Percentiles rank a stretch among this genome's conserved stretches.
Conservation (phyloP, 1,140 invertebrate species). For the Leptinotarsa undecemlineata region DNA sequence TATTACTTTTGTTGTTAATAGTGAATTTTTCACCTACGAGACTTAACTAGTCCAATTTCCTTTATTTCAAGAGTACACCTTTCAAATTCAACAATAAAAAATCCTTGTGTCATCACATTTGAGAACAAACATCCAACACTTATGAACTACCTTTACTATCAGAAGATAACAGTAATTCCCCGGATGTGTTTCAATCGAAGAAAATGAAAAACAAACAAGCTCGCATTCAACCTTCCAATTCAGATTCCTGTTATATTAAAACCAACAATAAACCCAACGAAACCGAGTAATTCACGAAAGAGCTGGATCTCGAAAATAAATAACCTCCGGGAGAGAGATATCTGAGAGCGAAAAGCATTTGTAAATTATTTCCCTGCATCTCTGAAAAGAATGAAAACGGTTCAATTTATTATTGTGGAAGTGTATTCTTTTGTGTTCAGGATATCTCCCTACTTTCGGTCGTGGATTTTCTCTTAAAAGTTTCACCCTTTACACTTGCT, state of each 20-base stretch:
- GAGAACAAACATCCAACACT: not conserved
- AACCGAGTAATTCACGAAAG: conserved; percentile 3
- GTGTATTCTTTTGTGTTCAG: not conserved
- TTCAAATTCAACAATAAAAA: too few relatives aligned
- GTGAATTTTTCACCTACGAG: too few relatives aligned
- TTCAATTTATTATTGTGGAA: not conserved
- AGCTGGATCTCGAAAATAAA: conserved; percentile 1
- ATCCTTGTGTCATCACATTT: not conserved
- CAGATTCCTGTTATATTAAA: conserved; percentile 2
- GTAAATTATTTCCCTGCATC: conserved; percentile 6
- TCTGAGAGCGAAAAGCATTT: not conserved
- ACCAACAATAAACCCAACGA: conserved; percentile 5
- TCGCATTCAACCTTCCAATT: not conserved
- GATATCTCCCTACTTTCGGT: not conserved
- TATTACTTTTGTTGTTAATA: too few relatives aligned
- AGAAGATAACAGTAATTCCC: not conserved
- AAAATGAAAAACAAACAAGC: not conserved
- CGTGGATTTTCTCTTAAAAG: not conserved
- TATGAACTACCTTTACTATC: not conserved
- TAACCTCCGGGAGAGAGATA: not conserved
- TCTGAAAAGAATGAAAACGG: not conserved
- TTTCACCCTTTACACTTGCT: too few relatives aligned
- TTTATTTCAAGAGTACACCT: too few relatives aligned
- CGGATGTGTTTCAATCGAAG: not conserved
- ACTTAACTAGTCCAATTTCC: too few relatives aligned